Conservation (phyloP, 2,888 invertebrate species). For the Synergus umbraculus region DNA sequence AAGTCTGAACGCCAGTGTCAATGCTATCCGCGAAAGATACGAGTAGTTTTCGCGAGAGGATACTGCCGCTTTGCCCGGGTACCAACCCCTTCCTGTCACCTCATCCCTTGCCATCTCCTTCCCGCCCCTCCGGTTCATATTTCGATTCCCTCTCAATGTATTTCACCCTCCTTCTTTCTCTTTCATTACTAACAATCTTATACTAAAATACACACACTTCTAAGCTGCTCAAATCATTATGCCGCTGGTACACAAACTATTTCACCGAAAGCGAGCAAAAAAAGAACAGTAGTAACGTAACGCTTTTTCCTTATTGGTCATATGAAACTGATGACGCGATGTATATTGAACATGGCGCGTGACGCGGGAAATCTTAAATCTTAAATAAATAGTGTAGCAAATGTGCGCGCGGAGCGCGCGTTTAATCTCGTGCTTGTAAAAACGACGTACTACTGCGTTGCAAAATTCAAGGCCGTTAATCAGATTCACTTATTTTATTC, state of each 20-base stretch:
- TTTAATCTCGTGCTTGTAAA: slow-evolving; percentile 15
- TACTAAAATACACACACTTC: slow-evolving; percentile 16
- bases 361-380: too few relatives aligned
- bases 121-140: slow-evolving; percentile 71
- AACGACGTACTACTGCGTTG: neutral
- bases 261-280: slow-evolving; percentile 72
- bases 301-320: too few relatives aligned
- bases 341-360: too few relatives aligned
- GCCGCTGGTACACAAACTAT: slow-evolving; percentile 67
- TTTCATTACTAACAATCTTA: slow-evolving; percentile 34
- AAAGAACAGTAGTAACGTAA: too few relatives aligned
- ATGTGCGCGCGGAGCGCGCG: too few relatives aligned
- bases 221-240: slow-evolving; percentile 37
- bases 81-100: slow-evolving; percentile 53
- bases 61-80: slow-evolving; percentile 58
- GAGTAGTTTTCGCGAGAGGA: slow-evolving; percentile 73
- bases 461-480: slow-evolving; percentile 17
- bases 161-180: neutral
- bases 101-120: slow-evolving; percentile 42
- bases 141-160: neutral
- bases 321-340: too few relatives aligned
- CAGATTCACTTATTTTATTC: slow-evolving; percentile 17
- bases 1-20: too few relatives aligned
- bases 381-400: too few relatives aligned
- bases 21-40: too few relatives aligned